Evolutionary conservation across 2,888 invertebrate genomes (phyloP), one percentile per base, ranked within the genome.

Genomic region (Eristalis pertinax): DNA sequence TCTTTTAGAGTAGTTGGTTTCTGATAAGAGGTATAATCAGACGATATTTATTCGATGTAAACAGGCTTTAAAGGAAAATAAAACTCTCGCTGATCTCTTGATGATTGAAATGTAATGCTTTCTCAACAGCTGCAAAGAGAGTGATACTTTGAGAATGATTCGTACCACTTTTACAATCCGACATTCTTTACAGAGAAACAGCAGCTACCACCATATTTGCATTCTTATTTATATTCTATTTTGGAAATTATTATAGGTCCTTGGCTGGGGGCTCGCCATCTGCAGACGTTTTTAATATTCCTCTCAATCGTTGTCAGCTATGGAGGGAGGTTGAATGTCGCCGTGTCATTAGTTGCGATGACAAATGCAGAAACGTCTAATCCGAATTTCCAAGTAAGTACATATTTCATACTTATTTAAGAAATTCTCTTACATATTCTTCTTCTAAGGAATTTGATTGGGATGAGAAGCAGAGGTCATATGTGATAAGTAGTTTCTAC

Each of bases 271-370:
- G 92, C 94, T 50, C 93, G 96, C 15, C 95, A 96, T 90, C 70
- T 87, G 1, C 86, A 87, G n/a, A 87, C 90, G 0, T 88, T 94
- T 2, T 90, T 95, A 81, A 92, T 95, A 89, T 95, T 95, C 89
- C 83, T 94, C 4, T 94, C 94, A 0, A 93, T 95, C 89, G 91
- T 94, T 0, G 93, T 95, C 3, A 94, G 95, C 56, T 95, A 95
- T 90, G 94, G 94, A 0, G 94, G 95, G 84, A 92, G 96, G 63
- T 94, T 95, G 63, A 95, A 95, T 89, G 93, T 96, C 90, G 95
- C 95, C 0, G 95, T 96, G 1, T 95, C 95, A 0, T 93, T 96
- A 63, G 94, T 96, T 0, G 96, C 96, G 13, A 96, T 96, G 95
- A 92, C 91, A 10, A 94, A 95, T 82, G 90, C 91, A 0, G 90